Conservation (phyloP, 2,113 vertebrate genomes). For the Triplophysa siluroides region DNA sequence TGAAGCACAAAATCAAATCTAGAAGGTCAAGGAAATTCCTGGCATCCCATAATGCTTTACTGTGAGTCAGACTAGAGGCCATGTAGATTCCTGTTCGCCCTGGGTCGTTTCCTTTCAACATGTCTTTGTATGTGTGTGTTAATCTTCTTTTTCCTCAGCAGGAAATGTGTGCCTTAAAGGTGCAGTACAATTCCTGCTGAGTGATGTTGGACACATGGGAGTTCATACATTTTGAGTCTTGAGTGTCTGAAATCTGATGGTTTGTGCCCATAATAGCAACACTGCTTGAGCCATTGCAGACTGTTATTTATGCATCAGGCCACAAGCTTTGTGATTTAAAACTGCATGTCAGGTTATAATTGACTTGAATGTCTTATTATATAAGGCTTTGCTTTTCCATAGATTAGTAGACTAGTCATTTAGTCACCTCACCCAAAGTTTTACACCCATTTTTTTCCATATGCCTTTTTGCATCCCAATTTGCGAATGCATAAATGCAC, state of each 20-base stretch:
- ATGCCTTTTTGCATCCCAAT: too few relatives aligned
- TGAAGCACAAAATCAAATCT: background rate
- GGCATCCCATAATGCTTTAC: conserved; percentile 32
- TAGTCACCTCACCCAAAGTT: too few relatives aligned
- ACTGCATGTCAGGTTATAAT: too few relatives aligned
- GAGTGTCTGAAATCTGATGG: background rate
- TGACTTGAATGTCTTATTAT: too few relatives aligned
- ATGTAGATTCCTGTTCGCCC: conserved; percentile 30
- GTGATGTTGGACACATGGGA: background rate
- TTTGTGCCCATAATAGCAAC: too few relatives aligned
- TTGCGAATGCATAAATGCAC: too few relatives aligned
- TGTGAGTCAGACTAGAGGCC: conserved; percentile 37
- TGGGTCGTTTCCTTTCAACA: conserved; percentile 38
- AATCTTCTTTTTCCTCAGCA: conserved; percentile 20
- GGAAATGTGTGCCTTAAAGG: conserved; percentile 44
- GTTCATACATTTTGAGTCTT: background rate
- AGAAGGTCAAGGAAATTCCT: conserved; percentile 31
- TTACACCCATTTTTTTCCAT: too few relatives aligned
- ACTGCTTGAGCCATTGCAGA: too few relatives aligned
- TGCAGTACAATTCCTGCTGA: background rate
- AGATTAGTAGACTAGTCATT: too few relatives aligned
- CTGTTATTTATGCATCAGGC: too few relatives aligned
- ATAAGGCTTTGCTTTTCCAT: too few relatives aligned
- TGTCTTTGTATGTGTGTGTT: conserved; percentile 29
- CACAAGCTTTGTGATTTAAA: too few relatives aligned